phyloP scores from a whole-genome alignment of 1,140 invertebrate genomes.

The Anagrus nilaparvatae region DNA sequence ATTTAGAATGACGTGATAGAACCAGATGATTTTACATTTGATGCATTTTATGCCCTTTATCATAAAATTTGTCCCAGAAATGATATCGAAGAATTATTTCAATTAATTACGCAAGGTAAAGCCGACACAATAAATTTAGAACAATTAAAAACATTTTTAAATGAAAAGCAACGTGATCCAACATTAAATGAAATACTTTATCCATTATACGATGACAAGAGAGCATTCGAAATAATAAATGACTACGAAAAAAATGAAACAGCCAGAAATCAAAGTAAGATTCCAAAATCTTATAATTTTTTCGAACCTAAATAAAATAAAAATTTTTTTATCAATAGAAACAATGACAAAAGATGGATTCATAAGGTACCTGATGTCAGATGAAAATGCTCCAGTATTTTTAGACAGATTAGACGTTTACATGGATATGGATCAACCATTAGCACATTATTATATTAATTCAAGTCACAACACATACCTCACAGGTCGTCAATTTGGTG shows the following conservation, averaged over 20 bases:
- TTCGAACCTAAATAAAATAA: no score
- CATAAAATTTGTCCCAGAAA: slow-evolving; percentile 98
- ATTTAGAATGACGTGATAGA: slow-evolving; percentile 87
- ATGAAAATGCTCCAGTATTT: slow-evolving; percentile 98
- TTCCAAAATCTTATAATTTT: slow-evolving; percentile 14
- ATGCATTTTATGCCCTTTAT: slow-evolving; percentile 97
- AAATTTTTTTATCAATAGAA: slow-evolving; percentile 1
- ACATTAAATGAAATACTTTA: slow-evolving; percentile 98
- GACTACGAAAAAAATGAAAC: slow-evolving; percentile 87
- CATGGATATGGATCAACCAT: slow-evolving; percentile 97
- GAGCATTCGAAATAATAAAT: slow-evolving; percentile 85
- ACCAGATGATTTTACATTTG: slow-evolving; percentile 90
- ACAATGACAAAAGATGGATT: slow-evolving; percentile 83
- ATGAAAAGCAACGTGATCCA: slow-evolving; percentile 97
- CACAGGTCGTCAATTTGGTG: slow-evolving; percentile 90
- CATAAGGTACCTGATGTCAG: slow-evolving; percentile 96
- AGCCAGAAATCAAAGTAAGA: slow-evolving; percentile 64
- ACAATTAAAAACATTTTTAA: slow-evolving; percentile 90
- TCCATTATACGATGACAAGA: slow-evolving; percentile 92
- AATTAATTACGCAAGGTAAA: slow-evolving; percentile 90
- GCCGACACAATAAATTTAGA: slow-evolving; percentile 75
- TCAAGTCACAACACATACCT: slow-evolving; percentile 98
- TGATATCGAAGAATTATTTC: slow-evolving; percentile 97
- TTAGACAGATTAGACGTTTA: slow-evolving; percentile 93
- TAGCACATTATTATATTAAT: slow-evolving; percentile 98